Evolutionary conservation across 2,113 vertebrate genomes (phyloP).

Genomic region (Columbina picui): DNA sequence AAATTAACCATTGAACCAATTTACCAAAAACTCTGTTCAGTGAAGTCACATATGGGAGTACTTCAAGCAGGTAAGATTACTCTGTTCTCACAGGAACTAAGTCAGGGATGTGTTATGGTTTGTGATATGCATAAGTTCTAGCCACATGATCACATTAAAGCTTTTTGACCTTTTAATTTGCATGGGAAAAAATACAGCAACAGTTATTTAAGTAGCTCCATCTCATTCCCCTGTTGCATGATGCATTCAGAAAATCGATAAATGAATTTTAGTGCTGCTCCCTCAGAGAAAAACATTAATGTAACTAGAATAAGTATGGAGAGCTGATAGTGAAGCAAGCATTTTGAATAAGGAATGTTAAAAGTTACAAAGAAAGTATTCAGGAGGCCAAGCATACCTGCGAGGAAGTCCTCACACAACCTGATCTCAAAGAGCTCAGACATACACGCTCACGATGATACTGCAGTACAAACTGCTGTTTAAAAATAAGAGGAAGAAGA

Average conservation of each 20-base stretch:
- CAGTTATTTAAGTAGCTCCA: background rate
- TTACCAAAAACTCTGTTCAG: background rate
- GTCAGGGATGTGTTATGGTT: background rate
- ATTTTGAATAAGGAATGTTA: background rate
- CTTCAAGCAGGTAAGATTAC: background rate
- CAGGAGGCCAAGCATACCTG: background rate
- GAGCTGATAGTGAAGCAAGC: background rate
- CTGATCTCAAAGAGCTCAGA: background rate
- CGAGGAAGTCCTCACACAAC: background rate
- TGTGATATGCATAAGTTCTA: background rate
- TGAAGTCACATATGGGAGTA: background rate
- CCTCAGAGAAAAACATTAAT: background rate
- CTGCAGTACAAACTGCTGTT: background rate
- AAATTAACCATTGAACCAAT: background rate
- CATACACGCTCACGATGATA: background rate
- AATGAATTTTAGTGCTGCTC: background rate
- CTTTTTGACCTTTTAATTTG: conserved; percentile 31
- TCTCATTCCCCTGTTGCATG: background rate
- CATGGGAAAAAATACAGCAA: background rate
- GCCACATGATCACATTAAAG: background rate
- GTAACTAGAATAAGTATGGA: background rate
- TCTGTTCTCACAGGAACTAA: background rate
- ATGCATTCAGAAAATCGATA: background rate
- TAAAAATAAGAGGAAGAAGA: background rate
- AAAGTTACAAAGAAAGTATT: background rate